phyloP scores from a whole-genome alignment of 2,888 invertebrate species.

The Drosophila mimica region DNA sequence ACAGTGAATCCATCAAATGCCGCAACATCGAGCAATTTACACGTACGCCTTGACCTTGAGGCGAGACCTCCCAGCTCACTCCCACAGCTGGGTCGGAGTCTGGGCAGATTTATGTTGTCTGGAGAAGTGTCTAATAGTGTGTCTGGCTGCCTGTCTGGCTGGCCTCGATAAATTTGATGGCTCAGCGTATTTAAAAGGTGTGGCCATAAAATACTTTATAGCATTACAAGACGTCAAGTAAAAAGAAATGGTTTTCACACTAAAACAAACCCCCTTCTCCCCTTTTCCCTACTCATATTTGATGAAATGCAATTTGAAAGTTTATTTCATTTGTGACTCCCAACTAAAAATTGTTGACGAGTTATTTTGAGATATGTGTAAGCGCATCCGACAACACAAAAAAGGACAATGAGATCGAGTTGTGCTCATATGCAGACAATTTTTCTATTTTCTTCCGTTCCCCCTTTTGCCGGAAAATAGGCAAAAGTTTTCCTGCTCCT shows the following conservation, averaged over 20 bases:
- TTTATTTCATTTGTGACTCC: conserved; percentile 52
- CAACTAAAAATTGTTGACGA: conserved; percentile 60
- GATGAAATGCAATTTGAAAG: conserved; percentile 69
- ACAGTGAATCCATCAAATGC: conserved; percentile 52
- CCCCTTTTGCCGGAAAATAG: conserved; percentile 45
- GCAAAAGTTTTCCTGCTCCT: conserved; percentile 32
- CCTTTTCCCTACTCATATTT: background rate
- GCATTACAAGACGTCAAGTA: conserved; percentile 42
- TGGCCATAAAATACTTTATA: conserved; percentile 62
- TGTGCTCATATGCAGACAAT: conserved; percentile 39
- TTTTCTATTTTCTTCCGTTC: background rate
- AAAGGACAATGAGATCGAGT: conserved; percentile 33
- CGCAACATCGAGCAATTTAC: conserved; percentile 52
- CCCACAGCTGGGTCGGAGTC: background rate
- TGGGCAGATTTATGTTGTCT: conserved; percentile 71
- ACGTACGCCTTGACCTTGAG: conserved; percentile 73
- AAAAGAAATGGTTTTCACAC: conserved; percentile 12
- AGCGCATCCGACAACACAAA: conserved; percentile 30
- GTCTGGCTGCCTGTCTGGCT: conserved; percentile 37
- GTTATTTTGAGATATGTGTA: conserved; percentile 49
- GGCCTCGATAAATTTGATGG: conserved; percentile 67
- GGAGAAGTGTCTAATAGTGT: conserved; percentile 40
- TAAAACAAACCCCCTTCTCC: background rate
- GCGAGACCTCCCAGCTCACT: conserved; percentile 9
- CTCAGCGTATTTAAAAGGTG: conserved; percentile 22